phyloP scores from a whole-genome alignment of 2,888 invertebrate genomes.

The Mythimna loreyi region DNA sequence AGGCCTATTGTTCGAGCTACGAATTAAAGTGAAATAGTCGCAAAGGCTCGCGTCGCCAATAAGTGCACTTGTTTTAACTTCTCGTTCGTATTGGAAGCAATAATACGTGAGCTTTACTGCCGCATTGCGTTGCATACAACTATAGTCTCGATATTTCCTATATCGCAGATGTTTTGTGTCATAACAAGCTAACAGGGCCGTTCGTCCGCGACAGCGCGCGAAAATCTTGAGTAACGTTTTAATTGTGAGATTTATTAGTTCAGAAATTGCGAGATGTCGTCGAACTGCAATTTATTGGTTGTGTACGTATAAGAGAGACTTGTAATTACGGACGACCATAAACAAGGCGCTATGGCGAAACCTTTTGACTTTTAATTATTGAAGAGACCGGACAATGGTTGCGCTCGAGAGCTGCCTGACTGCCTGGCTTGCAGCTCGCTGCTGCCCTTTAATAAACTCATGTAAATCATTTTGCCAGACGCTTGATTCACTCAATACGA shows the following conservation, averaged over 20 bases:
- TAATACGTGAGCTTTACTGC: slow-evolving; percentile 78
- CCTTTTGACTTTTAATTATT: slow-evolving; percentile 86
- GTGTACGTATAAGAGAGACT: slow-evolving; percentile 68
- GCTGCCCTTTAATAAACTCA: slow-evolving; percentile 81
- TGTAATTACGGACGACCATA: slow-evolving; percentile 80
- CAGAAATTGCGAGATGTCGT: slow-evolving; percentile 70
- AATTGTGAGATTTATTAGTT: slow-evolving; percentile 65
- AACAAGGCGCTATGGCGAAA: slow-evolving; percentile 77
- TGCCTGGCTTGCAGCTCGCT: slow-evolving; percentile 56
- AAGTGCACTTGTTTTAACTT: slow-evolving; percentile 82
- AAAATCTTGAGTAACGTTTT: slow-evolving; percentile 51
- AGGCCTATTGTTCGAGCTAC: slow-evolving; percentile 86
- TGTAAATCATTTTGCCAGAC: slow-evolving; percentile 77
- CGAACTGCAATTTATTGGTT: slow-evolving; percentile 75
- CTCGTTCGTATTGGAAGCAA: slow-evolving; percentile 70
- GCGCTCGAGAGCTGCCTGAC: slow-evolving; percentile 63
- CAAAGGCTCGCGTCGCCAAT: slow-evolving; percentile 72
- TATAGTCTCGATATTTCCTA: slow-evolving; percentile 71
- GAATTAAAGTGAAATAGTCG: slow-evolving; percentile 83
- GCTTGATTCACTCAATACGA: slow-evolving; percentile 59
- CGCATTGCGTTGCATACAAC: slow-evolving; percentile 76
- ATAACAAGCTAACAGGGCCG: slow-evolving; percentile 48
- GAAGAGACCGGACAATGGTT: slow-evolving; percentile 75
- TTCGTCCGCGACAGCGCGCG: slow-evolving; percentile 34
- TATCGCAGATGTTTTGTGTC: slow-evolving; percentile 60